Conservation (phyloP, 2,888 invertebrate genomes). For the Archaeoteleia sp. region DNA sequence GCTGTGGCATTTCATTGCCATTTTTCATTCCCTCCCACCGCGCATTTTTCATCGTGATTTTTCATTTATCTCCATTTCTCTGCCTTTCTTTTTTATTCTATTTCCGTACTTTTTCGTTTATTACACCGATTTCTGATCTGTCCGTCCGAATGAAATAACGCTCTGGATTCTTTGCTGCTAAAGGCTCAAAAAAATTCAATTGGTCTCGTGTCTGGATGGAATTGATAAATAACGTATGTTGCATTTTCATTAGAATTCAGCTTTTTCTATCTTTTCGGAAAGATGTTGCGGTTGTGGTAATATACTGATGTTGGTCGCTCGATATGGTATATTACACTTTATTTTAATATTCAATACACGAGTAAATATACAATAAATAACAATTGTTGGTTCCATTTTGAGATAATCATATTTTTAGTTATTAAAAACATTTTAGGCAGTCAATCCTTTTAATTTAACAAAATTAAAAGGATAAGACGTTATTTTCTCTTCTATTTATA, state of each 20-base stretch:
- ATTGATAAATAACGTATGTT: constrained; percentile 49
- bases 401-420: no score
- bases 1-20: constrained; percentile 38
- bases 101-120: constrained; percentile 47
- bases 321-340: no score
- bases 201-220: constrained; percentile 45
- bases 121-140: constrained; percentile 46
- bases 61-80: constrained; percentile 31
- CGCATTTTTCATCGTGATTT: constrained; percentile 44
- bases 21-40: constrained; percentile 31
- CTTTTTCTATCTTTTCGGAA: no score
- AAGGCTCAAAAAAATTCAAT: constrained; percentile 42
- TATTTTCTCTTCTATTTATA: no score
- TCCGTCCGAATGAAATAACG: constrained; percentile 44
- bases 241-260: constrained; percentile 34
- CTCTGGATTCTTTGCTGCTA: constrained; percentile 28
- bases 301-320: no score
- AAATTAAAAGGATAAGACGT: no score
- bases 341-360: no score
- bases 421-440: no score
- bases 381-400: no score
- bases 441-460: no score
- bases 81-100: constrained; percentile 42
- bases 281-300: no score
- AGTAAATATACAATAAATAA: no score